Evolutionary conservation across 2,113 vertebrate genomes (phyloP), one percentile per base, ranked within the genome.

Genomic region (Mesembrinibis cayennensis): DNA sequence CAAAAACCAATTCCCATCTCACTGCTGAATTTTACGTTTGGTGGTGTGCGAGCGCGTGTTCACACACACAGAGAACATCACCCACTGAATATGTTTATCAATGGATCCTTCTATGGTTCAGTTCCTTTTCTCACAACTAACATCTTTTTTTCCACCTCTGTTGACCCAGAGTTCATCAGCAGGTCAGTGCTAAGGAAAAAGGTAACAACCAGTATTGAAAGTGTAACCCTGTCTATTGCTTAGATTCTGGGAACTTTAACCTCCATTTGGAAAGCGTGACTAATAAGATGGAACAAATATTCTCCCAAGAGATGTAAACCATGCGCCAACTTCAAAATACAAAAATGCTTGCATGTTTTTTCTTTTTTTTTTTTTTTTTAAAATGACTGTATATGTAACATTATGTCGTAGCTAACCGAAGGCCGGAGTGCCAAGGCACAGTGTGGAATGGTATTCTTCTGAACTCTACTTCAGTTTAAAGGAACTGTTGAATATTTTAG

Each of bases 191-290:
- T 94, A 86, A 91, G 88, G 90, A 71, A 82, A 67, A 90, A 91
- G 89, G 97, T 97, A 95, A 95, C 88, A 96, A 94, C 89, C 62
- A 90, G 82, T 32, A 94, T 15, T 82, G 97, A 97, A 95, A 95
- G 95, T 82, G 88, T 89, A 97, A 92, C 90, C 62, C 82, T 58
- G 82, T 80, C 79, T 83, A 94, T 78, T 97, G 96, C 82, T 97
- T 97, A 96, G 96, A 95, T 95, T 94, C 97, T 82, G 92, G 92
- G 97, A 97, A 97, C 96, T 97, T 97, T 97, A 98, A 97, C 95
- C 97, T 95, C 95, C 3, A 1, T 85, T 97, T 96, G 89, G 89
- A 92, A 97, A 97, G 94, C 92, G 82, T 98, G 97, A 98, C 97
- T 98, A 98, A 98, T 96, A 97, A 95, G 95, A 93, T 94, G 96